phyloP scores from a whole-genome alignment of 2,888 invertebrate genomes.

The Euplexia lucipara region DNA sequence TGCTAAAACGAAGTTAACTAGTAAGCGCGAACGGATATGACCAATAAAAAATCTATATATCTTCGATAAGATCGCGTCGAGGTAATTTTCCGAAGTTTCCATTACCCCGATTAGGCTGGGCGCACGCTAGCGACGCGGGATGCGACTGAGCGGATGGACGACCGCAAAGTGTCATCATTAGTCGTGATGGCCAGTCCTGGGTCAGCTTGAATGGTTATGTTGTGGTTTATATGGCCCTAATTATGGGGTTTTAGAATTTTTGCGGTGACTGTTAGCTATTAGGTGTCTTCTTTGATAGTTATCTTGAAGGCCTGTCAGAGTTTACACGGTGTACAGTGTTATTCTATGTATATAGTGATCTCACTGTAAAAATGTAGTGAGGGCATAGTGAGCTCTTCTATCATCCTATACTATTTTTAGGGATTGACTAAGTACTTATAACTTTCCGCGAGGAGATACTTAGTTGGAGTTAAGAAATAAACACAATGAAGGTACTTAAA shows the following conservation, averaged over 20 bases:
- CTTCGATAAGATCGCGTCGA: conserved; percentile 45
- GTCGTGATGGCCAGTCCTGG: conserved; percentile 38
- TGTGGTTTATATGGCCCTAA: conserved; percentile 42
- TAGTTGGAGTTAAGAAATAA: too few relatives aligned
- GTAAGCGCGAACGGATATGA: conserved; percentile 44
- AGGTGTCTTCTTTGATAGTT: conserved; percentile 1
- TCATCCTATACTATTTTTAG: too few relatives aligned
- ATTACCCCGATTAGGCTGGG: conserved; percentile 52
- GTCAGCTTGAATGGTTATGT: conserved; percentile 34
- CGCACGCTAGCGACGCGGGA: conserved; percentile 36
- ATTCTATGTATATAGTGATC: too few relatives aligned
- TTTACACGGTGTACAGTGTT: too few relatives aligned
- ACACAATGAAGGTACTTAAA: too few relatives aligned
- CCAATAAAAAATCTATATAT: conserved; percentile 59
- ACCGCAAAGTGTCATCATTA: conserved; percentile 59
- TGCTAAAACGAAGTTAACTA: conserved; percentile 44
- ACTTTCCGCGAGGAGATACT: too few relatives aligned
- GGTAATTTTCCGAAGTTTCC: conserved; percentile 64
- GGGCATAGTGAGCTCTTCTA: too few relatives aligned
- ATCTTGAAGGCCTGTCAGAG: not conserved
- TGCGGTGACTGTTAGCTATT: conserved; percentile 11
- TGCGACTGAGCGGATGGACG: conserved; percentile 33
- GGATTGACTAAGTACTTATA: too few relatives aligned
- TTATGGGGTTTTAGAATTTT: conserved; percentile 22
- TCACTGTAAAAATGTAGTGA: too few relatives aligned